Evolutionary conservation across 2,113 vertebrate genomes (phyloP).

Genomic region (zebrafish (Danio rerio)): GRCz12tu NC_133187.1:36997001-36997500

Average conservation of each 20-base stretch:
- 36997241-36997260: background rate
- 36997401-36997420: background rate
- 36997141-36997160: too few species aligned
- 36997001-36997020: too few species aligned
- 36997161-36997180: too few species aligned
- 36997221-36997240: background rate
- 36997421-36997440: background rate
- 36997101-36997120: too few species aligned
- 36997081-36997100: too few species aligned
- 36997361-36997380: background rate
- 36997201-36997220: background rate
- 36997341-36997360: background rate
- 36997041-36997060: too few species aligned
- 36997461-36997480: slow-evolving; percentile 30
- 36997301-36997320: background rate
- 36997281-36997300: background rate
- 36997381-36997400: background rate
- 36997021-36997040: too few species aligned
- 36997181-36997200: too few species aligned
- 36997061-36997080: too few species aligned
- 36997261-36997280: background rate
- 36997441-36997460: background rate
- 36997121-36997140: too few species aligned
- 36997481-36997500: background rate
- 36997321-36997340: background rate